Percentiles rank a stretch among this genome's conserved stretches.
These are phyloP conservation scores for Lagopus muta DNA, from an alignment of 2,113 vertebrate species.

Conservation along the genomic window DNA sequence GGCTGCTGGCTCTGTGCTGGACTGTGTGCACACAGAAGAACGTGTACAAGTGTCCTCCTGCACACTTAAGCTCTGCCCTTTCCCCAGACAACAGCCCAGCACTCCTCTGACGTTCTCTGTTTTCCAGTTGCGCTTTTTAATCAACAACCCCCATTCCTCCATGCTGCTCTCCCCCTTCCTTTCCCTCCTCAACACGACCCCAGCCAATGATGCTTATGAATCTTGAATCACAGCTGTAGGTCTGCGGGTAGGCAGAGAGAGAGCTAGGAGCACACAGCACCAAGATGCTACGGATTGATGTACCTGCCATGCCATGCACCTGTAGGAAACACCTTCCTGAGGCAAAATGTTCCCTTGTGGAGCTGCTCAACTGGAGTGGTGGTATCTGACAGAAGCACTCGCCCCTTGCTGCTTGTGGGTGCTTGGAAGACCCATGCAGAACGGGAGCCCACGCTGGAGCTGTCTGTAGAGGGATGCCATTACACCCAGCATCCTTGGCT, in stretches of 20 bases:
- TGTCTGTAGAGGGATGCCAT: neutral
- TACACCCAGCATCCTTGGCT: neutral
- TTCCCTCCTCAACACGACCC: neutral
- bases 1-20: neutral
- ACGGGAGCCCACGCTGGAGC: accelerated
- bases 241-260: neutral
- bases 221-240: neutral
- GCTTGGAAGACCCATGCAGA: accelerated
- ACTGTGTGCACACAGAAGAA: neutral
- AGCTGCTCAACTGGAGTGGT: neutral
- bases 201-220: neutral
- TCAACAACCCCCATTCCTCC: neutral
- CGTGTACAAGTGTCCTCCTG: neutral
- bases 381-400: neutral
- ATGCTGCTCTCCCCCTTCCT: neutral
- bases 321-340: accelerated
- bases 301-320: neutral
- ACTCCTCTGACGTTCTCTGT: neutral
- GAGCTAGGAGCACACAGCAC: neutral
- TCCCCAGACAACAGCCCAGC: neutral
- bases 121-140: neutral
- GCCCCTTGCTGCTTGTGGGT: neutral
- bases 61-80: neutral
- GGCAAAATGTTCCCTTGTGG: neutral
- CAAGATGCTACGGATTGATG: too few relatives aligned